Base-by-base conservation (phyloP, 1,140 invertebrate species). In the Centruroides sculpturatus region DNA sequence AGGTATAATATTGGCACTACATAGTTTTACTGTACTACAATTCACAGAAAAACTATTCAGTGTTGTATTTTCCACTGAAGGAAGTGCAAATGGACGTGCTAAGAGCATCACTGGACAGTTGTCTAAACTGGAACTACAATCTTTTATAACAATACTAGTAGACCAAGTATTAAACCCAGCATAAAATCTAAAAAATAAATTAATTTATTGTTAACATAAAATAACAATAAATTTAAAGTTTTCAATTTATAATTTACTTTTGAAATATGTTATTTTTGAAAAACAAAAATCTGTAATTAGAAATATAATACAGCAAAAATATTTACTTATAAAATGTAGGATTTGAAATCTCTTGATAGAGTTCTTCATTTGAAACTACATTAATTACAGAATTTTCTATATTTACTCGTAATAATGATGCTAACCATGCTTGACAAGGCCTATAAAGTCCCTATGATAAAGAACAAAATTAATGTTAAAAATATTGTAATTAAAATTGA, bases 131-230 rank as follows among this genome's bases (percentile, higher is more conserved):
- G 35, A 35, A 41, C 50, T 36, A 36, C 61, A 63, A 3, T 59
- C 47, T 3, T 55, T 63, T n/a, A 63, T 12, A 4, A 46, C 47
- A 10, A 63, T 35, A 10, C 9, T 63, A 8, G 46, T 23, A 7
- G 52, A 51, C 75, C 76, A 78, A 34, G 74, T 74, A 61, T 75
- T 74, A 47, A 73, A 73, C 53, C 76, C 72, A 66, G 79, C 75
- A 63, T 76, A 80, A 69, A 80, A 78, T 68, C 78, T 79, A 58
- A 53, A 64, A 64, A 66, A 23, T 23, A 23, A 23, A 23, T 23
- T 23, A 23, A 23, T 23, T 23, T 23, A 23, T 23, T 23, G 23
- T 23, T 23, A 23, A 23, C 23, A 23, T 23, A 23, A 23, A 0
- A 23, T 23, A 23, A n/a, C n/a, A 23, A 23, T 23, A 23, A 23